Base-by-base conservation (phyloP, 2,888 invertebrate genomes). In the Synanthedon tipuliformis region DNA sequence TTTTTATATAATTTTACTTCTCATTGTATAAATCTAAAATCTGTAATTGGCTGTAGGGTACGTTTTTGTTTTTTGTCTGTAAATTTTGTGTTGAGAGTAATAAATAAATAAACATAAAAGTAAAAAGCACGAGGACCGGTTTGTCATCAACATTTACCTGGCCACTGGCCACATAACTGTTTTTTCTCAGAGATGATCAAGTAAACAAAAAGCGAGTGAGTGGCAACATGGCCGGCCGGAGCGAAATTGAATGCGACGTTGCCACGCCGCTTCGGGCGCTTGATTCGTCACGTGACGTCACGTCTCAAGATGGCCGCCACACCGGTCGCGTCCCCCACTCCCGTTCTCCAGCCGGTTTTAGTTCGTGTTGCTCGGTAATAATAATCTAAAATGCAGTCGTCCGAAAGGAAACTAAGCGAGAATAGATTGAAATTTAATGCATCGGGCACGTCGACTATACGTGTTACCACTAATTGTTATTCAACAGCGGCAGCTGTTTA, bases 231-330 rank as follows among this genome's bases (percentile, higher is more conserved):
- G 79, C 72, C 61, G 61, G 61, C 66, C 64, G 65, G 64, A 61
- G 59, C 53, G 61, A 63, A 60, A 58, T 58, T 61, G 58, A 1
- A 57, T 58, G 85, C 84, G 82, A 73, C 75, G 86, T 86, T 87
- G 87, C 85, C 86, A 69, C 67, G 53, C 76, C 70, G 78, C 75
- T 10, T 69, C 76, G 75, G 77, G 78, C 78, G 81, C 79, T 78
- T 84, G 81, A 81, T 78, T 85, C 86, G 87, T 87, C 85, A 85
- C 79, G 86, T 87, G 87, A 87, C 87, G 87, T 87, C 86, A 87
- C 84, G 84, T 85, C 86, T 84, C 85, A 87, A 87, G 85, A 86
- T 87, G 87, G 87, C 87, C 80, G 86, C 83, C 81, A 73, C 69
- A 77, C 81, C 81, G 82, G 79, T 78, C 75, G 73, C 68, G 68